phyloP scores from a whole-genome alignment of 2,797 vertebrate species.

The Tenualosa ilisha region DNA sequence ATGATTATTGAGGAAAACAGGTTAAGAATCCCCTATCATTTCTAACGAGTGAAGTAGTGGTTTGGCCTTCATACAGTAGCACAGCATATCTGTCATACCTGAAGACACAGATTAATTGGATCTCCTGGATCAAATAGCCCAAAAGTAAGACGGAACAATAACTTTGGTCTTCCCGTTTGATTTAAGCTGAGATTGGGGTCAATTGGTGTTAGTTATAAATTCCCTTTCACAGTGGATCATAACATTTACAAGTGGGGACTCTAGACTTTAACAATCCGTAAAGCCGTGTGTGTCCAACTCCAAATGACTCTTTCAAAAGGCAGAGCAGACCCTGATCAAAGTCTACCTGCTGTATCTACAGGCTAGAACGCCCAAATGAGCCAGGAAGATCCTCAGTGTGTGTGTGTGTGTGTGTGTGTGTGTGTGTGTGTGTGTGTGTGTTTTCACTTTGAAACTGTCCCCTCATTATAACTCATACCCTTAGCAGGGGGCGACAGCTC shows the following conservation, averaged over 20 bases:
- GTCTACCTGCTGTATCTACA: slow-evolving; percentile 55
- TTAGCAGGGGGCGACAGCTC: slow-evolving; percentile 57
- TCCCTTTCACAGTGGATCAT: slow-evolving; percentile 64
- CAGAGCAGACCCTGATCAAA: slow-evolving; percentile 71
- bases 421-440: slow-evolving; percentile 56
- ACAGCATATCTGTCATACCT: slow-evolving; percentile 5
- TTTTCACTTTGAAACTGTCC: slow-evolving; percentile 57
- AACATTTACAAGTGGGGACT: slow-evolving; percentile 65
- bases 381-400: slow-evolving; percentile 67
- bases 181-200: slow-evolving; percentile 55
- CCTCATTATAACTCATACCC: slow-evolving; percentile 72
- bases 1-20: no score
- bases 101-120: background rate
- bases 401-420: slow-evolving; percentile 57
- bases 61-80: no score
- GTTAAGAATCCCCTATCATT: background rate
- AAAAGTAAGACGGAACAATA: slow-evolving; percentile 19
- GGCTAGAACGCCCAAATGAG: slow-evolving; percentile 64
- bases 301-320: slow-evolving; percentile 71
- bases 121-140: background rate
- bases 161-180: slow-evolving; percentile 44
- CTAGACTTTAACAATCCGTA: slow-evolving; percentile 54
- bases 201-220: slow-evolving; percentile 53
- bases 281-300: slow-evolving; percentile 59
- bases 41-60: background rate